A percentile compares a stretch with the other conserved stretches of the same genome.
phyloP scores from a whole-genome alignment of 2,888 invertebrate species.

The Ophion costatus region DNA sequence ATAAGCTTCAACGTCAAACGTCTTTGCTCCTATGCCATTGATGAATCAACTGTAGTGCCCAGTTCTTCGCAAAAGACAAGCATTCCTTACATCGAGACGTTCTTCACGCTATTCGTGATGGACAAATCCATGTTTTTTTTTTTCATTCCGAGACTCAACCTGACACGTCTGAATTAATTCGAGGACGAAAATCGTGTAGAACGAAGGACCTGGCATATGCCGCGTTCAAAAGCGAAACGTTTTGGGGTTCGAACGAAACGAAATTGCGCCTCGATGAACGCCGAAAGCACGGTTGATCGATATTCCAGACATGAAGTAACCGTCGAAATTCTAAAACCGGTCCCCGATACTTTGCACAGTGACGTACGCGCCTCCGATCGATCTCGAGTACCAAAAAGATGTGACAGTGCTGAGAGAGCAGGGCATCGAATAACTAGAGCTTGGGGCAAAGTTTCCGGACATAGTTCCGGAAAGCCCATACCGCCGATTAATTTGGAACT shows the following conservation, averaged over 20 bases:
- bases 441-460: neutral
- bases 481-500: too few relatives aligned
- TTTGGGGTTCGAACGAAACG: neutral
- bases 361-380: slow-evolving; percentile 27
- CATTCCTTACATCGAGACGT: too few relatives aligned
- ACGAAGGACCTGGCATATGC: neutral
- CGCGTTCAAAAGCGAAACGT: neutral
- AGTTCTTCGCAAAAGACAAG: too few relatives aligned
- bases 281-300: slow-evolving; percentile 46
- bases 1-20: too few relatives aligned
- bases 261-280: slow-evolving; percentile 4
- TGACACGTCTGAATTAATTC: neutral
- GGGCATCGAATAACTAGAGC: neutral
- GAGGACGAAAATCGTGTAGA: neutral
- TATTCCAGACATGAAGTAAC: slow-evolving; percentile 51
- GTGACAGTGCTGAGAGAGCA: neutral
- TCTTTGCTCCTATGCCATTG: too few relatives aligned
- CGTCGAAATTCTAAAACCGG: slow-evolving; percentile 55
- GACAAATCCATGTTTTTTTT: neutral
- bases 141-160: neutral
- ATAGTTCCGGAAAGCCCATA: too few relatives aligned
- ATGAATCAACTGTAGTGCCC: too few relatives aligned
- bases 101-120: too few relatives aligned
- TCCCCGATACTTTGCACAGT: slow-evolving; percentile 31
- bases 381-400: slow-evolving; percentile 8